Conservation (phyloP, 2,113 vertebrate genomes). For the Microcebus jonahi region DNA sequence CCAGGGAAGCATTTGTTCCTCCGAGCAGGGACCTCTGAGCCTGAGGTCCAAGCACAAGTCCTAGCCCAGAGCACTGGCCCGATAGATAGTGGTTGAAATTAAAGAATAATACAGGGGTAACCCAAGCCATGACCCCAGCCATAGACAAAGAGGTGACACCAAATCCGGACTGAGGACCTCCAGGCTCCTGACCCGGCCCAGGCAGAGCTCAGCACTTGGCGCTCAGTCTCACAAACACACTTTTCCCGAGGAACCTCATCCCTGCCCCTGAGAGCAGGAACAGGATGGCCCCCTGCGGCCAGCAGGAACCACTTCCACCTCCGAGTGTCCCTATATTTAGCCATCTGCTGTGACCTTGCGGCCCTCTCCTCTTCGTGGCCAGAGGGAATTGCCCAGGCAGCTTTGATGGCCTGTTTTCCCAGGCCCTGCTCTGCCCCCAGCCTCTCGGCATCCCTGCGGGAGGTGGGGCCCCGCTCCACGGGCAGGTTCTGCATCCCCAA, state of each 20-base stretch:
- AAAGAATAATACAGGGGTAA: neutral
- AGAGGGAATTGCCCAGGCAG: slow-evolving; percentile 46
- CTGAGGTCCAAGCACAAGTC: neutral
- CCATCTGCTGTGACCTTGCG: slow-evolving; percentile 28
- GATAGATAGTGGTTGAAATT: neutral
- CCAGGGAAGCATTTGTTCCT: neutral
- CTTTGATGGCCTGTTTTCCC: slow-evolving; percentile 76
- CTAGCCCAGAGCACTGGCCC: neutral
- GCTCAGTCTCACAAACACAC: neutral
- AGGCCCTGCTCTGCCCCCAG: slow-evolving; percentile 57
- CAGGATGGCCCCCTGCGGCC: neutral
- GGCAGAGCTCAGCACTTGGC: neutral
- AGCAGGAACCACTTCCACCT: slow-evolving; percentile 75
- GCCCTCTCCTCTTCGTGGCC: neutral
- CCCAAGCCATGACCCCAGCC: too few species aligned
- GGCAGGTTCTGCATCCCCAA: slow-evolving; percentile 3
- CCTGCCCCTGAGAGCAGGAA: neutral
- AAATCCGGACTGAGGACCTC: neutral
- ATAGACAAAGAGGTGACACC: neutral
- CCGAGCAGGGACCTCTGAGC: neutral
- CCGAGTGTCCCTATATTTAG: slow-evolving; percentile 70
- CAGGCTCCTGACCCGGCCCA: neutral
- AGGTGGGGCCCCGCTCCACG: neutral
- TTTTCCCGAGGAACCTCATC: neutral
- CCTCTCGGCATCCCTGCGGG: neutral